Conservation (phyloP, 2,888 invertebrate genomes). For the Drosophila mayaguana region DNA sequence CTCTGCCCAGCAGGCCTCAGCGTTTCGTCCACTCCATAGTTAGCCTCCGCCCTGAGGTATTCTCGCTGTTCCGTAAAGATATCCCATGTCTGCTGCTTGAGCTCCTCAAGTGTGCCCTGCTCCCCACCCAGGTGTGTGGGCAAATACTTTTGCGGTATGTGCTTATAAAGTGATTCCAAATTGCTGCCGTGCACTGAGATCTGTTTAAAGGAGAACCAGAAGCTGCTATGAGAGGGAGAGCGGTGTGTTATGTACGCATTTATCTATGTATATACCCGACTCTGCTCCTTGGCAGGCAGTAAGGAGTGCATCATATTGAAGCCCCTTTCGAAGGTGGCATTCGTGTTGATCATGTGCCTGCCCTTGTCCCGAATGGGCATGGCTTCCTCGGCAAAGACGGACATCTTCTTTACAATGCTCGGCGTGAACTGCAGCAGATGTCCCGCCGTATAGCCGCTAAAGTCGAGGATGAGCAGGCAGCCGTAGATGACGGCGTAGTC, state of each 20-base stretch:
- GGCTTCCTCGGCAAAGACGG: constrained; percentile 86
- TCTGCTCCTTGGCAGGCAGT: constrained; percentile 87
- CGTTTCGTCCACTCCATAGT: constrained; percentile 74
- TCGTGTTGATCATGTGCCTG: constrained; percentile 87
- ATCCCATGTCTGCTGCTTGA: constrained; percentile 56
- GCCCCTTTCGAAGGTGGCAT: constrained; percentile 87
- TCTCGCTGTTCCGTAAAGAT: constrained; percentile 55
- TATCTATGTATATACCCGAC: constrained; percentile 85
- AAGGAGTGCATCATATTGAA: constrained; percentile 87
- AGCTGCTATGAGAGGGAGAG: not conserved
- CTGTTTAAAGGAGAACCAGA: constrained; percentile 76
- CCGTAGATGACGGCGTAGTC: constrained; percentile 87
- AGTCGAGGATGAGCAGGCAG: constrained; percentile 86
- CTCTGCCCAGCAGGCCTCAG: constrained; percentile 63
- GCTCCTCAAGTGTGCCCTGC: constrained; percentile 85
- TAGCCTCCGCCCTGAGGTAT: constrained; percentile 69
- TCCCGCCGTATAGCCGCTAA: constrained; percentile 86
- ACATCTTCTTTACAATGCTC: constrained; percentile 86
- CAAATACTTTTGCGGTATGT: constrained; percentile 87
- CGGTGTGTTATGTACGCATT: not conserved
- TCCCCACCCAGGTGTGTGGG: constrained; percentile 89
- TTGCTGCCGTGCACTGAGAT: constrained; percentile 86
- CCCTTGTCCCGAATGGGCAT: constrained; percentile 87
- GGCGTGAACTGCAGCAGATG: constrained; percentile 87
- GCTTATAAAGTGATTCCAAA: constrained; percentile 86